Percentiles rank a stretch among this genome's conserved stretches.
Evolutionary conservation across 2,113 vertebrate species (phyloP).

Genomic region (Gymnogyps californianus): DNA sequence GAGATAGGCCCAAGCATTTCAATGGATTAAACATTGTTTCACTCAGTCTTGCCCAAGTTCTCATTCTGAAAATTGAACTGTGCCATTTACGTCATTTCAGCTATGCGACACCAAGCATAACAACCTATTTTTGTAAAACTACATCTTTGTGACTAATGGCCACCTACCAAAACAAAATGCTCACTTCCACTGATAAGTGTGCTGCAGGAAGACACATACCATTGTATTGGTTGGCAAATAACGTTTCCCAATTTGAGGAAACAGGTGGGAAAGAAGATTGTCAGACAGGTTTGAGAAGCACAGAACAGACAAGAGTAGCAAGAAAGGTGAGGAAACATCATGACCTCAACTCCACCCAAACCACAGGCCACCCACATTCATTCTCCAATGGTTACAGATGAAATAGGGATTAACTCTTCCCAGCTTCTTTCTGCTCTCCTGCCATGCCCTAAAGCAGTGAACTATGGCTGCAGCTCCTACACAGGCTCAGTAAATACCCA

Average conservation of each 20-base stretch:
- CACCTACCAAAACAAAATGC: neutral
- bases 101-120: neutral
- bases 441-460: neutral
- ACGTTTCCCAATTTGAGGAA: conserved; percentile 24
- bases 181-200: neutral
- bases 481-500: neutral
- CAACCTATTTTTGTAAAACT: neutral
- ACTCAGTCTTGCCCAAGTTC: neutral
- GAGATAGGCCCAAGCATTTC: neutral
- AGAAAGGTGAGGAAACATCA: conserved; percentile 12
- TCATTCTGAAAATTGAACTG: neutral
- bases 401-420: neutral
- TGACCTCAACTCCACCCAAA: conserved; percentile 25
- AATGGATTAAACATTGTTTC: neutral
- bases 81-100: neutral
- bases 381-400: neutral
- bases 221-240: neutral
- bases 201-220: neutral
- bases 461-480: neutral
- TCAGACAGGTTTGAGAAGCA: neutral
- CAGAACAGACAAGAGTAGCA: neutral
- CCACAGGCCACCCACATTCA: conserved; percentile 11
- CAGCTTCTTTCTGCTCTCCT: neutral
- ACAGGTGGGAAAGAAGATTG: neutral
- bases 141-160: neutral